phyloP scores from a whole-genome alignment of 2,797 vertebrate genomes.

The Liparis tanakae region DNA sequence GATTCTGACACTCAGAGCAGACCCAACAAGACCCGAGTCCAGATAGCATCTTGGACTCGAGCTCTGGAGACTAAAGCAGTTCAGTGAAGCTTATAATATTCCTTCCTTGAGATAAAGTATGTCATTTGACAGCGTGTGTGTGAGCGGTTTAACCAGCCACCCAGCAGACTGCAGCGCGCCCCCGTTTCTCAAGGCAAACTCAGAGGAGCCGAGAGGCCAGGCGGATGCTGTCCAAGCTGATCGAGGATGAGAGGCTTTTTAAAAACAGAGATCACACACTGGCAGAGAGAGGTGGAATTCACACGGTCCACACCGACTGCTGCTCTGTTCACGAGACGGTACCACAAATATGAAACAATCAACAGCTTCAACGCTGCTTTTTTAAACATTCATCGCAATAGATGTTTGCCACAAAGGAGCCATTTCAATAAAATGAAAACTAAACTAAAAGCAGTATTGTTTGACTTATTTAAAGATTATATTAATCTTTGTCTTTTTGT shows the following conservation, averaged over 20 bases:
- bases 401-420: neutral
- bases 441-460: neutral
- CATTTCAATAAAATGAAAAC: neutral
- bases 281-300: neutral
- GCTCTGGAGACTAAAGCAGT: neutral
- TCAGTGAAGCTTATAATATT: neutral
- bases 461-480: neutral
- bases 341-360: neutral
- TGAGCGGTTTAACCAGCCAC: neutral
- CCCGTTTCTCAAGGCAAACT: neutral
- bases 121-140: neutral
- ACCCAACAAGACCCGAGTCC: slow-evolving; percentile 12
- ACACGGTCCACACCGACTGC: neutral
- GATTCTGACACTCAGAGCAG: slow-evolving; percentile 24
- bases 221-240: neutral
- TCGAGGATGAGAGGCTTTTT: neutral
- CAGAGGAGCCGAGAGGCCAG: neutral
- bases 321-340: neutral
- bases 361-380: neutral
- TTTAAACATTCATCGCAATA: neutral
- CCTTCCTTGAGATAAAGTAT: neutral
- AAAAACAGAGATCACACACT: neutral
- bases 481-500: too few relatives aligned
- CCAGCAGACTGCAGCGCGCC: neutral
- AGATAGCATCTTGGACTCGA: slow-evolving; percentile 17